Conservation (phyloP, 2,797 vertebrate species). For the Xenentodon cancila region DNA sequence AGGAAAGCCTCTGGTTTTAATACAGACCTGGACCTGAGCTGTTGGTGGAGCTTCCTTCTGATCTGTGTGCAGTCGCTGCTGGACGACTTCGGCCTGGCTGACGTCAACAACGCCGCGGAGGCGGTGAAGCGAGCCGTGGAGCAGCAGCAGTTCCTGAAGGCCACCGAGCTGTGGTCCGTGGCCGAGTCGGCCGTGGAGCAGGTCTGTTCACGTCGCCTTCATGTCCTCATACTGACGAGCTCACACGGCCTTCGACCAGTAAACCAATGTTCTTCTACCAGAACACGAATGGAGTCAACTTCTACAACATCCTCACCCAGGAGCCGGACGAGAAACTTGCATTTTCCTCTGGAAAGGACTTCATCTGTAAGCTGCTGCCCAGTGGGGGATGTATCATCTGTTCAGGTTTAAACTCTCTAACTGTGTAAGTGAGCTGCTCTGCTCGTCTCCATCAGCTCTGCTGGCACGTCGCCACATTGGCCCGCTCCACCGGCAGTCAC, state of each 20-base stretch:
- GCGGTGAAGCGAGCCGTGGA: slow-evolving; percentile 86
- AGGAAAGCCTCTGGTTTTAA: no score
- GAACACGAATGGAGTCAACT: slow-evolving; percentile 96
- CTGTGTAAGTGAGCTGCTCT: neutral
- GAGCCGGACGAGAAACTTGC: slow-evolving; percentile 56
- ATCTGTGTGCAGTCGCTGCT: slow-evolving; percentile 87
- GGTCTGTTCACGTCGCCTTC: slow-evolving; percentile 66
- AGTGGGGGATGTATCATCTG: neutral
- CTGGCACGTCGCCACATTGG: slow-evolving; percentile 83
- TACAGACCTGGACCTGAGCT: no score
- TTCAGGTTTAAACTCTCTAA: neutral
- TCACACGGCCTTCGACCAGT: neutral
- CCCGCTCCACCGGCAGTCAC: slow-evolving; percentile 78
- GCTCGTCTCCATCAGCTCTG: slow-evolving; percentile 64
- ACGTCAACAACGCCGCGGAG: slow-evolving; percentile 85
- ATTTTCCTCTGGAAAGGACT: slow-evolving; percentile 41
- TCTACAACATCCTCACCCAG: slow-evolving; percentile 95
- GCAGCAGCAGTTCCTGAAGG: slow-evolving; percentile 79
- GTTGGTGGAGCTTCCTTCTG: neutral
- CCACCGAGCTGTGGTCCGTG: slow-evolving; percentile 89
- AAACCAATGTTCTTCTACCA: slow-evolving; percentile 63
- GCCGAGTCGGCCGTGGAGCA: slow-evolving; percentile 86
- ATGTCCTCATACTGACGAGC: no score
- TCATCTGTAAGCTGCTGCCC: slow-evolving; percentile 80
- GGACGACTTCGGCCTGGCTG: slow-evolving; percentile 88